phyloP scores from a whole-genome alignment of 1,140 invertebrate species.

The Atta texana region DNA sequence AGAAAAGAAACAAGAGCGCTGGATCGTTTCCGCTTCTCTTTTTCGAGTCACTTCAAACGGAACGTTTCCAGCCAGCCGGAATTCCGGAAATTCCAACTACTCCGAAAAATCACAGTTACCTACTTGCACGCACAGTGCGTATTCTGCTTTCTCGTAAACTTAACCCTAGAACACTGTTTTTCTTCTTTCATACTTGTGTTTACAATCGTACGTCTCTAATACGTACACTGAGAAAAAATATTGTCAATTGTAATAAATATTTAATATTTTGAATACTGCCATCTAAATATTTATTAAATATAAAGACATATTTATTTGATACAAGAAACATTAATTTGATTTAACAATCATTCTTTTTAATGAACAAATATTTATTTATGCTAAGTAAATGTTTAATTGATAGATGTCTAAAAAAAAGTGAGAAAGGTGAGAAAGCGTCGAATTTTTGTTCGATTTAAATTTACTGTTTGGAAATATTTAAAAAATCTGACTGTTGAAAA shows the following conservation, averaged over 20 bases:
- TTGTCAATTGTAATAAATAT: too few species aligned
- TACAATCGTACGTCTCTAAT: neutral
- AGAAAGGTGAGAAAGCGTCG: neutral
- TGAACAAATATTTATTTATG: too few species aligned
- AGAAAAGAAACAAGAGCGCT: neutral
- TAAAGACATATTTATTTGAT: too few species aligned
- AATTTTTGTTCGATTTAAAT: neutral
- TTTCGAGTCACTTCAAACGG: conserved; percentile 49
- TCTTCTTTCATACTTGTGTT: neutral
- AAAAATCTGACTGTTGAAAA: too few species aligned
- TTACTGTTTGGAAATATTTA: neutral
- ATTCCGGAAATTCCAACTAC: conserved; percentile 62
- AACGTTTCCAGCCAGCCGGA: conserved; percentile 64
- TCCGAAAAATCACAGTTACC: conserved; percentile 14
- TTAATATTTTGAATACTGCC: too few species aligned
- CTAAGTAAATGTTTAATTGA: too few species aligned
- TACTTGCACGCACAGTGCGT: neutral
- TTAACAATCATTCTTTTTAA: too few species aligned
- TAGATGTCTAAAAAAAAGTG: neutral
- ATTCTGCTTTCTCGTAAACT: conserved; percentile 16
- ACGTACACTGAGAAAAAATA: neutral
- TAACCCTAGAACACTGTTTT: neutral
- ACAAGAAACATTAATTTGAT: too few species aligned
- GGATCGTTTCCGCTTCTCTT: neutral
- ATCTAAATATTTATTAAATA: too few species aligned